Evolutionary conservation across 2,113 vertebrate genomes (phyloP).

Genomic region (Pelvicachromis taeniatus): DNA sequence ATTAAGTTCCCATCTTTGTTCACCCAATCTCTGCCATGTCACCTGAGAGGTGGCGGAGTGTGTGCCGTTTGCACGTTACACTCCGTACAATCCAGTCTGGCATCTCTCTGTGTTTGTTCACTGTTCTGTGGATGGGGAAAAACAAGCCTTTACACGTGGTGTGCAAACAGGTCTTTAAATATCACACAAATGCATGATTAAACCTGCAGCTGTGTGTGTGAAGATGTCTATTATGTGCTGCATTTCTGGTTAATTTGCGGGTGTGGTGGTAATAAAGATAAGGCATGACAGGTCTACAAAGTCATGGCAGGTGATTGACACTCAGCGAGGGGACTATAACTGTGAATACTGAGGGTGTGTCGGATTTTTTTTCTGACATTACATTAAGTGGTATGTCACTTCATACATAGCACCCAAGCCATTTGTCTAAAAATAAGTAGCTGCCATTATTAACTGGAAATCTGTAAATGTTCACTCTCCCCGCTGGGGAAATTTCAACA

Average conservation of each 20-base stretch:
- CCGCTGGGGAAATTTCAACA: not conserved
- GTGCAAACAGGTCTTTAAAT: not conserved
- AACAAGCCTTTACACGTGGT: not conserved
- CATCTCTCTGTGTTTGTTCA: constrained; percentile 4
- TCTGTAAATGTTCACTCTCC: not conserved
- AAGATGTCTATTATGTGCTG: not conserved
- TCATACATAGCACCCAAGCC: not conserved
- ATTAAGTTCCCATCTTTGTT: constrained; percentile 60
- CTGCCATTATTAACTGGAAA: not conserved
- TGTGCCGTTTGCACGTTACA: constrained; percentile 5
- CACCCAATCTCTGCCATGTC: constrained; percentile 59
- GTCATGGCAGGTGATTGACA: not conserved
- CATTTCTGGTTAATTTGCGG: not conserved
- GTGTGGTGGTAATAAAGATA: not conserved
- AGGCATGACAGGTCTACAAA: not conserved
- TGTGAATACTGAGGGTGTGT: not conserved
- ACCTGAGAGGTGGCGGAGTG: constrained; percentile 36
- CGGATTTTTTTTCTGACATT: not conserved
- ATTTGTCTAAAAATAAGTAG: not conserved
- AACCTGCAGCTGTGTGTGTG: not conserved
- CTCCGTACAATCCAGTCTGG: constrained; percentile 12
- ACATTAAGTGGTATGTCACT: not conserved
- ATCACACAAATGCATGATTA: not conserved
- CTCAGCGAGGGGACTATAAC: not conserved
- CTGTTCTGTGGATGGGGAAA: not conserved